Percentiles rank a stretch among this genome's conserved stretches.
These are phyloP conservation scores for Deroptyus accipitrinus DNA, from an alignment of 2,113 vertebrate genomes.

Conservation along the genomic window DNA sequence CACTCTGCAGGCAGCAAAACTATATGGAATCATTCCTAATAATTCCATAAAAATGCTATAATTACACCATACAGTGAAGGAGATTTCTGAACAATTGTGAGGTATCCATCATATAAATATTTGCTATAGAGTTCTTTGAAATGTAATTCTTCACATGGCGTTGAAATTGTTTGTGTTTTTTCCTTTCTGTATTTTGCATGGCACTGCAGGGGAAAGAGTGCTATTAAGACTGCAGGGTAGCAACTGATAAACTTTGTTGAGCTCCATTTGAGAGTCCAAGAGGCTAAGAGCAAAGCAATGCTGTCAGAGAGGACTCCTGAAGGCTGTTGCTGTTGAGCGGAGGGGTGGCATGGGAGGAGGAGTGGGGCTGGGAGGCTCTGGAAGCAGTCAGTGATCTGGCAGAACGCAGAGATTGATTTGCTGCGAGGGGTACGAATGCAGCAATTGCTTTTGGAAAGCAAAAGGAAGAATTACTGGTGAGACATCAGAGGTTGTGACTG, in stretches of 20 bases:
- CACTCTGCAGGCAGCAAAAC: conserved; percentile 44
- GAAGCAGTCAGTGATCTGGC: conserved; percentile 1
- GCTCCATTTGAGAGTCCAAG: not conserved
- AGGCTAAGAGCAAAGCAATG: not conserved
- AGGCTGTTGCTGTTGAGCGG: not conserved
- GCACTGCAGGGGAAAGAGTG: not conserved
- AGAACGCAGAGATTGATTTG: conserved; percentile 13
- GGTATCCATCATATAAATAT: not conserved
- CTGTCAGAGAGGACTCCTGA: not conserved
- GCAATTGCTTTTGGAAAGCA: conserved; percentile 42
- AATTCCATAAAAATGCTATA: not conserved
- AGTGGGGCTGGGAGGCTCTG: not conserved
- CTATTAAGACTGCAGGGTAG: not conserved
- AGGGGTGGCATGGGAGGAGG: not conserved
- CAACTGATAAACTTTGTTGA: not conserved
- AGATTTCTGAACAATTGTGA: not conserved
- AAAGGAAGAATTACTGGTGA: conserved; percentile 48
- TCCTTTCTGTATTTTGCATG: not conserved
- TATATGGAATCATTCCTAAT: not conserved
- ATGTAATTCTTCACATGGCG: not conserved
- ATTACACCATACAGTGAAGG: not conserved
- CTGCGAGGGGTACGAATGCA: not conserved
- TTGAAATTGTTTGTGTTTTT: not conserved
- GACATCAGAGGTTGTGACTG: conserved; percentile 38
- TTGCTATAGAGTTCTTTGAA: not conserved